Conservation (phyloP, 2,888 invertebrate species). For the Callosobruchus maculatus region DNA sequence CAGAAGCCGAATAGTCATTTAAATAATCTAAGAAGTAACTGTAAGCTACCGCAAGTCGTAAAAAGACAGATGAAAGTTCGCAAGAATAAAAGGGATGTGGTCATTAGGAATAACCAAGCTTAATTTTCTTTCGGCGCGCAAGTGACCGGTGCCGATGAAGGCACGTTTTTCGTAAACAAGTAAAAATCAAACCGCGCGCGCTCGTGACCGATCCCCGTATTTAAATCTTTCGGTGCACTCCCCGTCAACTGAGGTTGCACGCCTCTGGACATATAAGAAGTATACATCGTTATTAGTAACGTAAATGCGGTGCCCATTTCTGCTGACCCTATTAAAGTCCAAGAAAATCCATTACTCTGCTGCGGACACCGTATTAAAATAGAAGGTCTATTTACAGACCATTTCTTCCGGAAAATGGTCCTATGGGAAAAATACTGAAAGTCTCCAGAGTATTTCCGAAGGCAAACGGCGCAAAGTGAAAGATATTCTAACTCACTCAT, state of each 20-base stretch:
- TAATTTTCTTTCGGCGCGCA: too few species aligned
- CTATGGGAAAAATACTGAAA: neutral
- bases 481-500: neutral
- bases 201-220: too few species aligned
- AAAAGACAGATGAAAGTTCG: too few species aligned
- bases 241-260: too few species aligned
- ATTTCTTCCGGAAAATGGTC: neutral
- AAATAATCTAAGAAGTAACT: too few species aligned
- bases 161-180: too few species aligned
- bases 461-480: neutral
- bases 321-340: neutral
- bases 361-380: neutral
- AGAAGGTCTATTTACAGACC: neutral
- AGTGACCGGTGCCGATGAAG: too few species aligned
- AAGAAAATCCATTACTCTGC: neutral
- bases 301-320: neutral
- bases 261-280: neutral
- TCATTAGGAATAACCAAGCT: too few species aligned
- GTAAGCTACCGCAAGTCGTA: too few species aligned
- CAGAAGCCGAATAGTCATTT: too few species aligned
- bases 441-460: neutral
- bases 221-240: neutral
- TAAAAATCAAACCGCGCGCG: too few species aligned
- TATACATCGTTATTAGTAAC: neutral
- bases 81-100: too few species aligned